Evolutionary conservation across 2,888 invertebrate species (phyloP), one percentile per base, ranked within the genome.

Genomic region (Lepidonotus clava): DNA sequence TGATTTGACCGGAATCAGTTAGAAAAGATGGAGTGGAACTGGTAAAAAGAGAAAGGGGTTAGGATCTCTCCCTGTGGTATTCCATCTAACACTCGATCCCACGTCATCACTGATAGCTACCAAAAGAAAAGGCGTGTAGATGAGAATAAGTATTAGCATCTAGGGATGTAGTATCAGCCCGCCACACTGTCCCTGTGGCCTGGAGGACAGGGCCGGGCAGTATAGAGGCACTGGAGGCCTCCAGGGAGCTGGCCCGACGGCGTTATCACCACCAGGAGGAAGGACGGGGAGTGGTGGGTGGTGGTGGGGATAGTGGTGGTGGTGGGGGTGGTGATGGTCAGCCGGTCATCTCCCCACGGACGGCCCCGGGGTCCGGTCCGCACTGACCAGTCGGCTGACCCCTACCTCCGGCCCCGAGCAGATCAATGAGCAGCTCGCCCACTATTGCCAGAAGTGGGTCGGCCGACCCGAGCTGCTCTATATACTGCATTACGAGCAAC

Each of bases 101-200:
- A 51, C 51, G 51, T 21, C 51, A 51, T 11, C 51, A 11, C 14
- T 14, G 51, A 51, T 51, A 11, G 51, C 51, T 51, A 51, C 51
- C 11, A 76, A 80, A 80, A 34, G 46, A 24, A 40, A 80, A 18
- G 80, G 76, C 41, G 80, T 80, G 80, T 80, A n/a, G 28, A 80
- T 80, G 46, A n/a, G 80, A 80, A 76, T 76, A 76, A 80, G 80
- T 80, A 41, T 80, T 80, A 80, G 80, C 46, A 80, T 80, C 51
- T 46, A 32, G 28, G 46, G 32, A 46, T 80, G 46, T 46, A 24
- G 46, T 41, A 38, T 46, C 51, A 80, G 46, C 6, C 28, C 8
- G 24, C n/a, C n/a, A 8, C 66, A 24, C n/a, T 28, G 46, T 46
- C 46, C 46, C 34, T 38, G 51, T 14, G 51, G 51, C 21, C 14